Evolutionary conservation across 1,140 invertebrate species (phyloP).

Genomic region (Akabosia matsudoensis): DNA sequence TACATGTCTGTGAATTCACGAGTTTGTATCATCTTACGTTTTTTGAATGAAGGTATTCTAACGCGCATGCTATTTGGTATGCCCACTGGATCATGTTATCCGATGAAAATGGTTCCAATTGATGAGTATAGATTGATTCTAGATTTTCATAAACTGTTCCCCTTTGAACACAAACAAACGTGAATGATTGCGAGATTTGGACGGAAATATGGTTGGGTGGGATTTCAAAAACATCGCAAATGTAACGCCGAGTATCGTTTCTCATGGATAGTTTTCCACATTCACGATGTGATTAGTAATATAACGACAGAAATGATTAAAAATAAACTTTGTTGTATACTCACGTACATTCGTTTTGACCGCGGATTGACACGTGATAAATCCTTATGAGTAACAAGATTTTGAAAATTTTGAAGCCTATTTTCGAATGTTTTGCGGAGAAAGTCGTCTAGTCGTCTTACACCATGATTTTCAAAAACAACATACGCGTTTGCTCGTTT

Average conservation of each 20-base stretch:
- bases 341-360: neutral
- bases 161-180: neutral
- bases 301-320: neutral
- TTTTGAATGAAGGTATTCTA: neutral
- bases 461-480: neutral
- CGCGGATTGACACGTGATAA: neutral
- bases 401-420: neutral
- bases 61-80: neutral
- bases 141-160: constrained; percentile 12
- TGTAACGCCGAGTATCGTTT: no score
- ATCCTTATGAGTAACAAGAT: neutral
- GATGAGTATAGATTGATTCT: neutral
- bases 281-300: neutral
- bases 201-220: no score
- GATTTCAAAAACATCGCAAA: no score
- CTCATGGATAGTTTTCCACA: no score
- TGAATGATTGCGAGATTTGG: no score
- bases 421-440: neutral
- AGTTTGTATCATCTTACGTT: neutral
- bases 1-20: neutral
- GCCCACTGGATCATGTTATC: neutral
- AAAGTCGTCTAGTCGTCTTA: constrained; percentile 2
- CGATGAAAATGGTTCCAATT: neutral
- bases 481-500: neutral
- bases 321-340: neutral